Evolutionary conservation across 2,113 vertebrate genomes (phyloP), one percentile per base, ranked within the genome.

Genomic region (Pardalotus punctatus): DNA sequence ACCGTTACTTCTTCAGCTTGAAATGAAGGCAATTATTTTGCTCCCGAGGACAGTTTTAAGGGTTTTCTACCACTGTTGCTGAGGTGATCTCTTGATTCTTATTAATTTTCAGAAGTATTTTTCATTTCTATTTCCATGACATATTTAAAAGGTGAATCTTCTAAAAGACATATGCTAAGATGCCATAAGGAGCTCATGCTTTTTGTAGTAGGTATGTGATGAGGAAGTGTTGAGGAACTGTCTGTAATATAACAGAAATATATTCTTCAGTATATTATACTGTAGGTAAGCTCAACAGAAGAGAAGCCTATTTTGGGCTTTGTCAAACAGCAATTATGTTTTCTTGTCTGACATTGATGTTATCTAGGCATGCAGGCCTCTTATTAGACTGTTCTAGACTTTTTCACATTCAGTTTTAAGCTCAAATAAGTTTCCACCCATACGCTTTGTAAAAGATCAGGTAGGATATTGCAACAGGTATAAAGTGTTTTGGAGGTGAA

Each of bases 11-110:
- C n/a, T 77, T 81, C 73, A 84, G 20, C 28, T 84, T 90, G 74
- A 94, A 88, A 35, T 47, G 51, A 91, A 94, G 66, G 69, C 58
- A 95, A 77, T 90, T 93, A 80, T 87, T 95, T 91, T 95, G 16
- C 13, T 62, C 33, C 51, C 5, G 5, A 92, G 36, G 48, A 92
- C 38, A 71, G 5, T 48, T 82, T 82, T 74, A 92, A 95, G 66
- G 28, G 27, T 86, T 81, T 95, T 18, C 50, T 74, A 33, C 29
- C 50, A 56, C 35, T 6, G 6, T 80, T 86, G 66, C 35, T 45
- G 33, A 27, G 20, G 11, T 79, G 6, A 83, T 18, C 12, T 80
- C 66, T 88, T 36, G 4, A 72, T 82, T 82, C 51, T 64, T 85
- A 82, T 54, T 89, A 94, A 92, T 96, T 94, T 95, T 28, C 28